Evolutionary conservation across 2,113 vertebrate species (phyloP).

Genomic region (Calyptommatus sinebrachiatus): DNA sequence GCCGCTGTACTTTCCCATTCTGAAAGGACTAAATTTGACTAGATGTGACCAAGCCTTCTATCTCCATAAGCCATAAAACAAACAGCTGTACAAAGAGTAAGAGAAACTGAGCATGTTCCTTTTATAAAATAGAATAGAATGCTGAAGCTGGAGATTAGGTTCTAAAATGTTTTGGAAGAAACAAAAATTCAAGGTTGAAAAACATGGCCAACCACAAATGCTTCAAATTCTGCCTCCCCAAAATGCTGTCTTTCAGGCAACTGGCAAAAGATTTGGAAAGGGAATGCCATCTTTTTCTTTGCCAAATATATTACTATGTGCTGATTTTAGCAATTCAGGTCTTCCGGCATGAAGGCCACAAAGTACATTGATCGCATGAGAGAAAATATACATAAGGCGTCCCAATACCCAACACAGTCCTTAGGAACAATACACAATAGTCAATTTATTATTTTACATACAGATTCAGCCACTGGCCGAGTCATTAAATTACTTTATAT

Average conservation of each 20-base stretch:
- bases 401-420: background rate
- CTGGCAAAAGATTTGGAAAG: background rate
- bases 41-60: too few relatives aligned
- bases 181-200: too few relatives aligned
- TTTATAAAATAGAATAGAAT: too few relatives aligned
- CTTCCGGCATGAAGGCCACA: background rate
- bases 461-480: constrained; percentile 28
- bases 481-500: constrained; percentile 24
- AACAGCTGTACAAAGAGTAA: too few relatives aligned
- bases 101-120: too few relatives aligned
- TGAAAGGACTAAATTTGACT: too few relatives aligned
- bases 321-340: background rate
- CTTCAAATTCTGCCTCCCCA: background rate
- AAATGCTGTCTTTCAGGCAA: background rate
- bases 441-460: constrained; percentile 26
- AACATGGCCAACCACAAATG: too few relatives aligned
- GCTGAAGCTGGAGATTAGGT: too few relatives aligned
- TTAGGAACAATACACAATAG: background rate
- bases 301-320: background rate
- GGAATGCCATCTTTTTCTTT: background rate
- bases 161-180: too few relatives aligned
- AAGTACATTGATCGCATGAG: background rate
- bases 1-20: too few relatives aligned
- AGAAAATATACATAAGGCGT: background rate
- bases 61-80: background rate